Evolutionary conservation across 2,888 invertebrate species (phyloP).

Genomic region (Periphyllus acericola): DNA sequence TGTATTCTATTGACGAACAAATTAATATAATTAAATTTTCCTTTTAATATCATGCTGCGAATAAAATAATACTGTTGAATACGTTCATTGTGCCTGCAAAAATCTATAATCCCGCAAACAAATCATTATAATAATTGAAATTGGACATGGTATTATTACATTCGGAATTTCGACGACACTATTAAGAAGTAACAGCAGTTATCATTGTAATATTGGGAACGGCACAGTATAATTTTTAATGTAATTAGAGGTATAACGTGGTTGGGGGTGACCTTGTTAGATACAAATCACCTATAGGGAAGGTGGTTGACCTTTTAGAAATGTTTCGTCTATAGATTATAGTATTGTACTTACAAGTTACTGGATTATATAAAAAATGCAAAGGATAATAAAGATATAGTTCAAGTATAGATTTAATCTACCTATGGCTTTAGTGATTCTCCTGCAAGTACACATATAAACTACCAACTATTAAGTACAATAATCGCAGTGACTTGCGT

Average conservation of each 20-base stretch:
- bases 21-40: conserved; percentile 44
- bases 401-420: neutral
- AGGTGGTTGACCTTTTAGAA: neutral
- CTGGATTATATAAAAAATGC: neutral
- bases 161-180: conserved; percentile 23
- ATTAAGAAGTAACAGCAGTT: neutral
- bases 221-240: conserved; percentile 6
- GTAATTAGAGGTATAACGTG: neutral
- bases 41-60: conserved; percentile 29
- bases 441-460: neutral
- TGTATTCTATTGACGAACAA: neutral
- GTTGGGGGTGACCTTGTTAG: neutral
- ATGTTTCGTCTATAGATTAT: neutral
- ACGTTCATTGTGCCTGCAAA: conserved; percentile 28
- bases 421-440: neutral
- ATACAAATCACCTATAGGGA: neutral
- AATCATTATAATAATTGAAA: conserved; percentile 46
- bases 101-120: conserved; percentile 34
- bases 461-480: neutral
- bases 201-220: conserved; percentile 30
- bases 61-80: conserved; percentile 29
- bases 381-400: neutral
- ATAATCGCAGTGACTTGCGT: neutral
- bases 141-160: conserved; percentile 43
- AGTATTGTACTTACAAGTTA: neutral